A percentile compares a stretch with the other conserved stretches of the same genome.
phyloP scores from a whole-genome alignment of 2,888 invertebrate genomes.

The Chorisops tibialis region DNA sequence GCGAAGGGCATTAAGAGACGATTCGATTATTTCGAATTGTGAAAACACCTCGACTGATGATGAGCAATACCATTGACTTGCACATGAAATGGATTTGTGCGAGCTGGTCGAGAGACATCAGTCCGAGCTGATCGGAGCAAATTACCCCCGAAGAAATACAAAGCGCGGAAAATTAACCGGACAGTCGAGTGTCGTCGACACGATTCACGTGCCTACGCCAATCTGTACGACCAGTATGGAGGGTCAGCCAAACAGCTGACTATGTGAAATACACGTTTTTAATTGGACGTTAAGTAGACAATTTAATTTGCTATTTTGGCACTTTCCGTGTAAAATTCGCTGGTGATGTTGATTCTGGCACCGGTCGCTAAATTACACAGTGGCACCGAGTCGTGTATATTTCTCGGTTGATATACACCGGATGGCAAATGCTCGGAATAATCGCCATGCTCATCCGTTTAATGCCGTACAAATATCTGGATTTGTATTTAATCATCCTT shows the following conservation, averaged over 20 bases:
- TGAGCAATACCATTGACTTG: too few species aligned
- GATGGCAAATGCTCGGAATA: too few species aligned
- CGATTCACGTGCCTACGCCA: conserved; percentile 9
- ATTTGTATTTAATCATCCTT: too few species aligned
- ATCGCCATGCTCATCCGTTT: too few species aligned
- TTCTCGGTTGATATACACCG: too few species aligned
- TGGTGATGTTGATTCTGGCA: too few species aligned
- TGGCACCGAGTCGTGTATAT: too few species aligned
- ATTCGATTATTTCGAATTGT: neutral
- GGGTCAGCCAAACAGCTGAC: conserved; percentile 14
- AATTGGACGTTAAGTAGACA: conserved; percentile 14
- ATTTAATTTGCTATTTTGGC: conserved; percentile 18
- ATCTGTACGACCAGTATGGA: neutral
- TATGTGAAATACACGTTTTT: conserved; percentile 16
- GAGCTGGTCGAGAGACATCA: neutral
- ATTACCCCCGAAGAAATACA: too few species aligned
- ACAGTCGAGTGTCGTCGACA: neutral
- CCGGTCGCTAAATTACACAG: too few species aligned
- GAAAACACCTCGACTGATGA: neutral
- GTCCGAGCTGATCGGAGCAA: neutral
- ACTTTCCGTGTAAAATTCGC: neutral
- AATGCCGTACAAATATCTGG: too few species aligned
- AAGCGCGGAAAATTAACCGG: too few species aligned
- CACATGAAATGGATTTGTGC: too few species aligned
- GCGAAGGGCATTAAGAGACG: conserved; percentile 12